A percentile compares a stretch with the other conserved stretches of the same genome.
Evolutionary conservation across 2,113 vertebrate genomes (phyloP).

Genomic region (Riparia riparia): DNA sequence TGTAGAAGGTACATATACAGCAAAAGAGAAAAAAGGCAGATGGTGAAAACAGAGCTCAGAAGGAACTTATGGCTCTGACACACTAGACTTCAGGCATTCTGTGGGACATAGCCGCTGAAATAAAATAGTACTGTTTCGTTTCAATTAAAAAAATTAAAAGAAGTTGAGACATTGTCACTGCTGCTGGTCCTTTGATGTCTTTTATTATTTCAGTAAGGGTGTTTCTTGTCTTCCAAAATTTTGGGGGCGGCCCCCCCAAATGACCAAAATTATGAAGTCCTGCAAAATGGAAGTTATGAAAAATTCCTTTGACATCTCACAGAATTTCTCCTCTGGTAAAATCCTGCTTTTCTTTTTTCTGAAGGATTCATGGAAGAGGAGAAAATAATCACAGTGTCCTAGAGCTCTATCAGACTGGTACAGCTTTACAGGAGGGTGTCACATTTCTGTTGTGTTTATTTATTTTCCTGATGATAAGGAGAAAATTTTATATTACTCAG

Average conservation of each 20-base stretch:
- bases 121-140: not conserved
- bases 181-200: not conserved
- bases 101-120: not conserved
- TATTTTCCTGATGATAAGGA: not conserved
- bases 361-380: not conserved
- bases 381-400: not conserved
- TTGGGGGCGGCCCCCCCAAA: not conserved
- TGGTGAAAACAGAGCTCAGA: not conserved
- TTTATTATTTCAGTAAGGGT: not conserved
- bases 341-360: not conserved
- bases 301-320: not conserved
- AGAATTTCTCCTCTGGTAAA: not conserved
- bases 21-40: not conserved
- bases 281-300: not conserved
- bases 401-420: not conserved
- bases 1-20: not conserved
- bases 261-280: not conserved
- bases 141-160: not conserved
- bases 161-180: not conserved
- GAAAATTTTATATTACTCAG: not conserved
- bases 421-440: not conserved
- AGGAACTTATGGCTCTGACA: not conserved
- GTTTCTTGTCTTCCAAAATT: not conserved
- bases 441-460: not conserved
- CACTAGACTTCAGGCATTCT: not conserved